phyloP scores from a whole-genome alignment of 30 jellyfish, hydroid and myxozoan genomes.

The Sanderia malayensis region DNA sequence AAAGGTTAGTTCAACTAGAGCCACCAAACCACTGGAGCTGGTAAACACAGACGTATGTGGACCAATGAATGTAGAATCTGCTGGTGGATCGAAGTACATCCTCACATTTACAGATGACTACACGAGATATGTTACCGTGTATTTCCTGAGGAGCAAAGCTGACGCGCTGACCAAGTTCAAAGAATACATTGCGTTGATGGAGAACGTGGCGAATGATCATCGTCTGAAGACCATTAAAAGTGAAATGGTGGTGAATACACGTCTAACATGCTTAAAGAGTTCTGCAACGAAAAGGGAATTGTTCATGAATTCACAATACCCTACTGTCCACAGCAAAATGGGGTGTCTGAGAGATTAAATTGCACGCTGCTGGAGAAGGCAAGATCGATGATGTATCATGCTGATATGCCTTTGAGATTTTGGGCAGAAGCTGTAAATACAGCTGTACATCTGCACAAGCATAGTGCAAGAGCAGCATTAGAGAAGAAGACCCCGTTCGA shows the following conservation, averaged over 20 bases:
- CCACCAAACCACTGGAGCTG: too few species aligned
- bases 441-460: constrained; percentile 40
- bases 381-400: too few species aligned
- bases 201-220: constrained; percentile 37
- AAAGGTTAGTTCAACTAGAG: constrained; percentile 11
- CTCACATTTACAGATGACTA: too few species aligned
- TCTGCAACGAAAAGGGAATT: too few species aligned
- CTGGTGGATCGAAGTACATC: too few species aligned
- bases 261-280: constrained; percentile 27
- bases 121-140: too few species aligned
- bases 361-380: constrained; percentile 31
- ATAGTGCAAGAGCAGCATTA: constrained; percentile 51
- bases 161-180: constrained; percentile 33
- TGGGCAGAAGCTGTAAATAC: too few species aligned
- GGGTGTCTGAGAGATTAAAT: constrained; percentile 36
- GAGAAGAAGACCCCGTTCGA: too few species aligned
- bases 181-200: too few species aligned
- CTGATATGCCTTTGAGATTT: too few species aligned
- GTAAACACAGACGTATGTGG: constrained; percentile 64
- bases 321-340: constrained; percentile 42
- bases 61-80: too few species aligned
- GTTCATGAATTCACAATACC: too few species aligned
- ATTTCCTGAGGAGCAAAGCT: constrained; percentile 37
- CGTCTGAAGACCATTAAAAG: constrained; percentile 13
- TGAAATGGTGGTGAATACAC: constrained; percentile 54